Evolutionary conservation across 2,113 vertebrate species (phyloP).

Genomic region (Sinocyclocheilus anshuiensis): DNA sequence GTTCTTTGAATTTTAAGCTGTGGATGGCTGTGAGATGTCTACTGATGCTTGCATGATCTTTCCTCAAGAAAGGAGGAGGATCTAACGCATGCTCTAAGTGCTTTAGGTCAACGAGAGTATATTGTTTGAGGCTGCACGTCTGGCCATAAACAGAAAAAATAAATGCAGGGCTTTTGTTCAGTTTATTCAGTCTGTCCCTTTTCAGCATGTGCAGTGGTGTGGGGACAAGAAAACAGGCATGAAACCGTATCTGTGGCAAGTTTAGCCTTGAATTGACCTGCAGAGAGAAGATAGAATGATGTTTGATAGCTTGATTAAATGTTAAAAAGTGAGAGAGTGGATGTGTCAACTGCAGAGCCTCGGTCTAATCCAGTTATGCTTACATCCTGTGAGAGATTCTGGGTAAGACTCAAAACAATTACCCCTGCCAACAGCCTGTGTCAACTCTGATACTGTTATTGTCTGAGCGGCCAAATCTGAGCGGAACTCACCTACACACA

Average conservation of each 20-base stretch:
- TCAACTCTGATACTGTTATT: constrained; percentile 50
- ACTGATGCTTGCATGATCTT: background rate
- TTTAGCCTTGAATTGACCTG: background rate
- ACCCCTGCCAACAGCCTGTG: constrained; percentile 40
- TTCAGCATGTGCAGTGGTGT: background rate
- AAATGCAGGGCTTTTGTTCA: background rate
- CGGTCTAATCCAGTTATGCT: constrained; percentile 49
- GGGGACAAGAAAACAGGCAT: background rate
- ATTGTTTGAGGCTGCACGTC: background rate
- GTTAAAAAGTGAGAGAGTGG: constrained; percentile 33
- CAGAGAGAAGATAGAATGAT: background rate
- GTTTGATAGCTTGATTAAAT: constrained; percentile 48
- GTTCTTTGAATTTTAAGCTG: constrained; percentile 45
- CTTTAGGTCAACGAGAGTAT: background rate
- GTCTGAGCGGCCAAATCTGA: constrained; percentile 12
- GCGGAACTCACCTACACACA: constrained; percentile 1
- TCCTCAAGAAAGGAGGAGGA: background rate
- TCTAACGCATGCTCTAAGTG: background rate
- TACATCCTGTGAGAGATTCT: constrained; percentile 46
- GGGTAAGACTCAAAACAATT: constrained; percentile 47
- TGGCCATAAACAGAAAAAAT: background rate
- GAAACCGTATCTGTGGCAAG: background rate
- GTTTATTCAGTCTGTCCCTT: background rate
- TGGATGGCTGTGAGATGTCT: constrained; percentile 8
- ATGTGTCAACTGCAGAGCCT: constrained; percentile 6